Conservation (phyloP, 35 echinoderm and acorn worm species). For the Heliocidaris erythrogramma region DNA sequence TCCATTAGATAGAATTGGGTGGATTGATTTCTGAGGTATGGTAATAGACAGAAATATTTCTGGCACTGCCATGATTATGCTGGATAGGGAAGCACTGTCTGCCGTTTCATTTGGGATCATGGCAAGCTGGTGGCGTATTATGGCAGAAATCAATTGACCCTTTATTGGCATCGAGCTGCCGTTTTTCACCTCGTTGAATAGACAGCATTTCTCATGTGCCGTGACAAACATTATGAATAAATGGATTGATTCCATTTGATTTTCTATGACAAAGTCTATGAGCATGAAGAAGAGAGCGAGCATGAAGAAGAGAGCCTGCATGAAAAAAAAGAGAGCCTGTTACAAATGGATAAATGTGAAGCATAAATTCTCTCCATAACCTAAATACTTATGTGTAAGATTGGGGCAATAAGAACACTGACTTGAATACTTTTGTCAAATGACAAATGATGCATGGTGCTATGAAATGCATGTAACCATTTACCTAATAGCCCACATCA, state of each 20-base stretch:
- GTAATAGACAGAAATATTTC: neutral
- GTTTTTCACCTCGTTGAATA: neutral
- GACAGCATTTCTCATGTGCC: neutral
- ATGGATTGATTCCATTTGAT: constrained; percentile 5
- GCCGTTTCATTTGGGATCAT: neutral
- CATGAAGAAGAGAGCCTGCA: neutral
- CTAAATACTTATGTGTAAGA: neutral
- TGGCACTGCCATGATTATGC: constrained; percentile 15
- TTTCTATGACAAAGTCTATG: neutral
- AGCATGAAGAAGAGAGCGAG: neutral
- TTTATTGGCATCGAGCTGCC: neutral
- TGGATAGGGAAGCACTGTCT: neutral
- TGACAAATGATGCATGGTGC: neutral
- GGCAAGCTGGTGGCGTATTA: neutral
- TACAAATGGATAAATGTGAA: neutral
- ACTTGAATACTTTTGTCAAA: neutral
- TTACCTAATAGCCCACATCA: neutral
- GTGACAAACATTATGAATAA: neutral
- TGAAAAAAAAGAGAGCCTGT: neutral
- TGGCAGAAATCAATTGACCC: neutral
- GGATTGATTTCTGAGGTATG: neutral
- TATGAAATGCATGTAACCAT: neutral
- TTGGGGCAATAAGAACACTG: neutral
- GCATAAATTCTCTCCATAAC: neutral
- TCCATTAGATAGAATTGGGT: neutral